Base-by-base conservation (phyloP, 1,140 invertebrate genomes). In the Calephelis nemesis region DNA sequence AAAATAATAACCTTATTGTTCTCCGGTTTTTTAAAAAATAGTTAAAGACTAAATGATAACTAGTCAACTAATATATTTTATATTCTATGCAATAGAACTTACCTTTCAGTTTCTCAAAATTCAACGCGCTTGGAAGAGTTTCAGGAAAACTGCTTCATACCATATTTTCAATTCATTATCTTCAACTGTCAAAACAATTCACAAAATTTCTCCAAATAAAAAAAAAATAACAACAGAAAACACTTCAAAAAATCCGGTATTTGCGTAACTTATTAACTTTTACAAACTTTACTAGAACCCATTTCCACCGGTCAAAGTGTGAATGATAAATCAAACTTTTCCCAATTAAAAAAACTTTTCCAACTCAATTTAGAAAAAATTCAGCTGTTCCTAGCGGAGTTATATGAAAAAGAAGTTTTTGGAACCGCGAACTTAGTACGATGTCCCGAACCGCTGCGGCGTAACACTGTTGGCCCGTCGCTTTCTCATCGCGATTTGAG, bases 401-500 rank as follows among this genome's bases (percentile, higher is more conserved):
- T 60, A n/a, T 9, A 13, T 60, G 42, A 0, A 7, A 60, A 60
- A 8, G 10, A 40, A 10, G 39, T 42, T 60, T 60, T 40, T 60
- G 11, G 3, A 60, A 60, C 40, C 58, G 58, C 58, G 58, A 60
- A 60, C 58, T 60, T 60, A 60, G 39, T 60, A 60, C 58, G 58
- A 40, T 42, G 39, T 39, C 40, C 58, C 39, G 8, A 12, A 39
- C 54, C 12, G 58, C 58, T n/a, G 58, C 39, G 58, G 39, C 12
- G 58, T n/a, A 42, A 42, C 30, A 60, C 30, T 60, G 54, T 60
- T 60, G 39, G 54, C 54, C 39, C 54, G 54, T n/a, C 54, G 54
- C 54, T 60, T 60, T 60, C 54, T 39, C 54, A 39, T 60, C 54
- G 54, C 54, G 54, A 60, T 60, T 60, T 60, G 54, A 60, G 54